A percentile compares a stretch with the other conserved stretches of the same genome.
Evolutionary conservation across 2,113 vertebrate genomes (phyloP).

Genomic region (Argyrosomus japonicus): DNA sequence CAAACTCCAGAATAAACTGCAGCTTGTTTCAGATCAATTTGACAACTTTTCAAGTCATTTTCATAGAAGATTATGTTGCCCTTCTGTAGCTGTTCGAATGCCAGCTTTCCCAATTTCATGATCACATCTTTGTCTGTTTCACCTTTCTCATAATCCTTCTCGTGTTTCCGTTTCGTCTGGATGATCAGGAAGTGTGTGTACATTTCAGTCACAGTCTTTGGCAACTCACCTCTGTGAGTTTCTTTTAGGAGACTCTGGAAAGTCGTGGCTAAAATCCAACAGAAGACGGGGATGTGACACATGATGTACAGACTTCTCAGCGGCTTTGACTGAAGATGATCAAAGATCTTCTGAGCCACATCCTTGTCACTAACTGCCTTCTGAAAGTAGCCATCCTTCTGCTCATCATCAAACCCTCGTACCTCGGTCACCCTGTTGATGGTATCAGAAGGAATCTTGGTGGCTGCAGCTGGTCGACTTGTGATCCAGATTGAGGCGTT

Average conservation of each 20-base stretch:
- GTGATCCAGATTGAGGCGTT: conserved; percentile 40
- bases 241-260: conserved; percentile 8
- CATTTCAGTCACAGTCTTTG: conserved; percentile 49
- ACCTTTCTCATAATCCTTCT: conserved; percentile 23
- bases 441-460: conserved; percentile 9
- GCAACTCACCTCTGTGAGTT: neutral
- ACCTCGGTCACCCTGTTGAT: conserved; percentile 41
- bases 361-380: neutral
- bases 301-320: conserved; percentile 39
- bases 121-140: conserved; percentile 13
- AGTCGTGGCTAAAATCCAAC: conserved; percentile 22
- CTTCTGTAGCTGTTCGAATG: conserved; percentile 38
- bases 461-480: conserved; percentile 32
- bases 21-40: conserved; percentile 32
- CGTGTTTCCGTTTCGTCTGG: neutral
- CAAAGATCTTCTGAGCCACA: neutral
- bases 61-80: conserved; percentile 39
- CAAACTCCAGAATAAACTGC: conserved; percentile 46
- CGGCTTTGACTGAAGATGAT: conserved; percentile 25
- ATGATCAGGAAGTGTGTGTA: conserved; percentile 49
- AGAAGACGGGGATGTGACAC: conserved; percentile 50
- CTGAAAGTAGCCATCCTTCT: conserved; percentile 40
- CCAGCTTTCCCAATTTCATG: conserved; percentile 51
- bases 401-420: conserved; percentile 41
- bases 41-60: neutral